These are phyloP conservation scores for Triplophysa yarkandensis DNA, from an alignment of 2,797 vertebrate genomes.

Conservation along the genomic window DNA sequence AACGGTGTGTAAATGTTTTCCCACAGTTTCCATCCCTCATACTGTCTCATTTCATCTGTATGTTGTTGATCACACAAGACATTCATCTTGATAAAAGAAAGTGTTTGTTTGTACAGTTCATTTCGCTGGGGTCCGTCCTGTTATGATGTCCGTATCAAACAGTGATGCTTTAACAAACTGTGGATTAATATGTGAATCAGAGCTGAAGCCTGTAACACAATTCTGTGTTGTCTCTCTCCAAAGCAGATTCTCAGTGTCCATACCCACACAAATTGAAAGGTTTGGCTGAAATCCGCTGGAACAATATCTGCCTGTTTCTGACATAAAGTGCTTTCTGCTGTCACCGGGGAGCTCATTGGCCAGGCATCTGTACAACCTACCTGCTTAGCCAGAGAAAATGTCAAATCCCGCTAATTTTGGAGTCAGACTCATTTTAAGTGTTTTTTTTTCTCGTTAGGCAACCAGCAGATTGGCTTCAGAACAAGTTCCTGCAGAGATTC, in stretches of 20 bases:
- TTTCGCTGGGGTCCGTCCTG: background rate
- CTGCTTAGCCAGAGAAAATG: slow-evolving; percentile 41
- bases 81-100: slow-evolving; percentile 8
- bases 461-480: slow-evolving; percentile 9
- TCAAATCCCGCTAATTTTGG: slow-evolving; percentile 43
- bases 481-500: slow-evolving; percentile 21
- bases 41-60: background rate
- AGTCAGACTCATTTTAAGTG: slow-evolving; percentile 24
- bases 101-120: background rate
- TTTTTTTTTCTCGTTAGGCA: slow-evolving; percentile 3
- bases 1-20: background rate
- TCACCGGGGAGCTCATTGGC: slow-evolving; percentile 40
- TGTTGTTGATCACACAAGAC: background rate
- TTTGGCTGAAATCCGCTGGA: slow-evolving; percentile 8
- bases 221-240: background rate
- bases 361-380: slow-evolving; percentile 11
- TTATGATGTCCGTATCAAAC: background rate
- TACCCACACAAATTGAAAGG: slow-evolving; percentile 30
- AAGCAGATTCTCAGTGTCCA: slow-evolving; percentile 1
- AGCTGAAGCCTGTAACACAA: background rate
- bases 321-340: slow-evolving; percentile 28
- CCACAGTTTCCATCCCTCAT: background rate
- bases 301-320: slow-evolving; percentile 12
- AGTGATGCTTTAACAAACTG: background rate
- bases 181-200: slow-evolving; percentile 7